Evolutionary conservation across 2,113 vertebrate species (phyloP), one percentile per base, ranked within the genome.

Genomic region (Pycnonotus jocosus): DNA sequence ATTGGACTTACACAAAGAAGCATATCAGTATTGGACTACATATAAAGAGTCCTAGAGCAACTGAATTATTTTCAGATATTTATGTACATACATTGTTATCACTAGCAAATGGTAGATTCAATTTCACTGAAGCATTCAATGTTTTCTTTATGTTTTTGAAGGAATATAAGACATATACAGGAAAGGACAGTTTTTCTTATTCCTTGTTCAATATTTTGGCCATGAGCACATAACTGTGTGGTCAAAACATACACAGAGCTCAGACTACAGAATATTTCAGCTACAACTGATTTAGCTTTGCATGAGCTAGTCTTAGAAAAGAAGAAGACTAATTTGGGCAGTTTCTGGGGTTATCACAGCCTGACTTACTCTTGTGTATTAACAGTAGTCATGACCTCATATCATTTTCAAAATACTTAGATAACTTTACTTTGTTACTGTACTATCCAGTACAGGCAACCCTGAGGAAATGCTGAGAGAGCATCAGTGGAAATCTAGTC

Each of bases 71-170:
- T 88, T 47, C 15, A 51, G 23, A 10, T 47, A 25, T 58, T 92
- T 93, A 5, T 8, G 2, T n/a, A 38, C 0, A 0, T 10, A n/a
- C 7, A 11, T 37, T 38, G 8, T 40, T 81, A 83, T 44, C 17
- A 17, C 7, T 40, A 70, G 16, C 14, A 65, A 86, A 28, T 28
- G 9, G 24, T 62, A 51, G 50, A 77, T 16, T 68, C 31, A 92
- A 6, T 8, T 77, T 37, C 5, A 33, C 12, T 25, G 44, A 76
- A 72, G 25, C 16, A 65, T 30, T 86, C 27, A n/a, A 14, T 61
- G 12, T 44, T 72, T 65, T 48, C 9, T 5, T 61, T 28, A 28
- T 11, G 23, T 37, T 94, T 91, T n/a, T 77, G 42, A 71, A 71
- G 19, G 7, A 50, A 2, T 10, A 57, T 37, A 80, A 47, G 12